phyloP scores from a whole-genome alignment of 2,113 vertebrate genomes.

The Microtus pennsylvanicus region DNA sequence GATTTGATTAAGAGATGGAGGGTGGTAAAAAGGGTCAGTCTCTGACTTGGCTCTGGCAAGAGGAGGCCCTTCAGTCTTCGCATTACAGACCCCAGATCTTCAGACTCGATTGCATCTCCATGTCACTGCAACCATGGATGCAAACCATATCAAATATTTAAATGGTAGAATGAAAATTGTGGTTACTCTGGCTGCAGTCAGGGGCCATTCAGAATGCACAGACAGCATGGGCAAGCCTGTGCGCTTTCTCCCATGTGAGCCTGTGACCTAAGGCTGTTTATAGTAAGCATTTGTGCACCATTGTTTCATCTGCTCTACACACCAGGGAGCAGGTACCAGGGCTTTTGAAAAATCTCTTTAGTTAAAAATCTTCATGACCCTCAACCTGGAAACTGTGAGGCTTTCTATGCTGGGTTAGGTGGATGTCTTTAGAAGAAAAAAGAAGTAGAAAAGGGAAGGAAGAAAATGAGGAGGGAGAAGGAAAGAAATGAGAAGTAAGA shows the following conservation, averaged over 20 bases:
- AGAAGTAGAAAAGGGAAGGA: not conserved
- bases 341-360: not conserved
- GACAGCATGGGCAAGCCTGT: not conserved
- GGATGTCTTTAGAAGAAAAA: not conserved
- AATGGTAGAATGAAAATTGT: not conserved
- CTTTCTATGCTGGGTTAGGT: not conserved
- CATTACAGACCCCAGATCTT: not conserved
- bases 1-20: not conserved
- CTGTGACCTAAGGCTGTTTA: not conserved
- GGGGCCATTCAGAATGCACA: not conserved
- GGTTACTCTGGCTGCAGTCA: not conserved
- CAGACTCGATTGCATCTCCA: not conserved
- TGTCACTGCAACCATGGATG: not conserved
- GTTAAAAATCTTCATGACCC: not conserved
- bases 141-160: not conserved
- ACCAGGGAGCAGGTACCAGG: not conserved
- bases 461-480: no score
- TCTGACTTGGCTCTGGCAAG: not conserved
- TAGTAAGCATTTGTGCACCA: no score
- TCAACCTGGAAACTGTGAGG: not conserved
- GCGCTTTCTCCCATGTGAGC: rapidly evolving
- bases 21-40: not conserved
- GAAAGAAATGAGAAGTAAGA: not conserved
- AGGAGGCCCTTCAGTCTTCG: not conserved
- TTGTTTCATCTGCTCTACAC: not conserved